Base-by-base conservation (phyloP, 1,140 invertebrate species). In the Thaumatotibia leucotreta region DNA sequence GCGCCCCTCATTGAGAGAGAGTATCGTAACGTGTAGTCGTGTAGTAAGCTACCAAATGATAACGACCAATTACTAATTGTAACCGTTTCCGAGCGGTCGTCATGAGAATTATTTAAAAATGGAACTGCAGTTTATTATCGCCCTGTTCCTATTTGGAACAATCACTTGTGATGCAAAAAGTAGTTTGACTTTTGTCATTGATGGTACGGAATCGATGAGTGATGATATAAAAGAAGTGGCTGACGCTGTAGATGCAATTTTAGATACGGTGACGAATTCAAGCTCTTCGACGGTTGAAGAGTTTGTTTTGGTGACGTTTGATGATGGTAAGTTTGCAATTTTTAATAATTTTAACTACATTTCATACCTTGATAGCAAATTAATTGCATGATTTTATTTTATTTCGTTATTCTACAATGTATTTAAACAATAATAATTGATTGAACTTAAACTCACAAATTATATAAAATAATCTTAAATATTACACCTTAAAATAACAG, bases 101-200 rank as follows among this genome's bases (percentile, higher is more conserved):
- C 0, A 45, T 45, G 39, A 17, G 14, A 45, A 45, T 20, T 20
- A 45, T 45, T 45, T 45, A 9, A 45, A 45, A 45, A 45, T 45
- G 39, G 39, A 45, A 45, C 39, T 45, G 20, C 39, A 45, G 39
- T 45, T 4, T 45, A 1, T 45, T 45, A 14, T 45, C 4, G 17
- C 17, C 39, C 39, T 45, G 39, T 45, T 45, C 39, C 17, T 45
- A 2, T 20, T 45, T 14, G 39, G 39, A 54, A 27, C 50, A n/a
- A 22, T 11, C 0, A 27, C 50, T 24, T 24, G 50, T 54, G 23
- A 54, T 24, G 50, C 20, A 29, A 58, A 58, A 31, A 58, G 52
- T 58, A 58, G 52, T 27, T 58, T 58, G n/a, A 17, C 52, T 27
- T 58, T 58, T 27, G 52, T 58, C 14, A 58, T 58, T 8, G 52